Evolutionary conservation across 2,113 vertebrate species (phyloP), one percentile per base, ranked within the genome.

Genomic region (Chionomys nivalis): DNA sequence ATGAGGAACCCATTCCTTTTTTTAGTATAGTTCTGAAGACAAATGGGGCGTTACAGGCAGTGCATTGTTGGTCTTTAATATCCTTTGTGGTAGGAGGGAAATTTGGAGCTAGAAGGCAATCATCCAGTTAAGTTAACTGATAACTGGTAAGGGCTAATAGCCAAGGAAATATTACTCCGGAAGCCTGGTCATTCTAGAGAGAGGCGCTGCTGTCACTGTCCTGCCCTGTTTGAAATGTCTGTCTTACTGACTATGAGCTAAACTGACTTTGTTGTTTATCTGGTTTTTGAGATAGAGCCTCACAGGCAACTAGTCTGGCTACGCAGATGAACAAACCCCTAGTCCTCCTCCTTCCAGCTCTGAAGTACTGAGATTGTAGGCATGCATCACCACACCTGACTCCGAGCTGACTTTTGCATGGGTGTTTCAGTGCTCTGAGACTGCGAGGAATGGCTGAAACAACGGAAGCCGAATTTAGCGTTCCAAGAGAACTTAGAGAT

Each of bases 401-500:
- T 66, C 55, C 65, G 17, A 77, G 7, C 47, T 95, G 72, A 17
- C 76, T 63, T 89, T 93, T 82, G n/a, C 66, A 61, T 87, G 17
- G 44, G 65, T 52, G 39, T 87, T 93, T 36, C 42, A 72, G 44
- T 87, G 52, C 81, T 79, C 79, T 49, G 94, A 92, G 58, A 85
- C 72, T 28, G 16, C 82, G 26, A 89, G 5, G 11, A 70, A 77
- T 82, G 36, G 76, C 31, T 44, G 23, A 87, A 93, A 81, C 26
- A 36, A 33, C 33, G 23, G 16, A 58, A 75, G 24, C 61, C 47
- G 79, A 42, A 92, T 28, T n/a, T 82, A 86, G 52, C 14, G 4
- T 90, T 77, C 36, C 65, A 55, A 82, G 68, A 33, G 26, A 61
- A 52, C 72, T 55, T 66, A 14, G 31, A 2, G 17, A 5, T 42